Evolutionary conservation across 1,140 invertebrate genomes (phyloP), one percentile per base, ranked within the genome.

Genomic region (Cyclargus thomasi): DNA sequence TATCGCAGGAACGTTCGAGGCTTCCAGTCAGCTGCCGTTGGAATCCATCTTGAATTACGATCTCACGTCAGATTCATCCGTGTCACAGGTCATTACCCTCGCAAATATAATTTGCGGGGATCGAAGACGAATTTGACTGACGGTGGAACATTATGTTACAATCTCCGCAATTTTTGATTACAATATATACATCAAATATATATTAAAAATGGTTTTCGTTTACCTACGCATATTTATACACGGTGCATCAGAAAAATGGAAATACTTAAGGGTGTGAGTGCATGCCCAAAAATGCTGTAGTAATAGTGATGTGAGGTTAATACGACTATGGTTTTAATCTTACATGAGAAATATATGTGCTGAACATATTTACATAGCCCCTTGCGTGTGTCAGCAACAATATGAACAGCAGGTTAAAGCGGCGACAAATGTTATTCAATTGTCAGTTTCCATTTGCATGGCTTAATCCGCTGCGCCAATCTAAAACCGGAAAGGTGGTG

Each of bases 1-100:
- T 20, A 21, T 17, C 5, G 4, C 17, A 55, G 55, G 4, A n/a
- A 18, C 55, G 22, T 66, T 65, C 29, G 53, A 55, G 47, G 35
- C 55, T 65, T 65, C 53, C 22, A 65, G 16, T 35, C 29, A 47
- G 53, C 23, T 65, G 53, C 53, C 29, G 64, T 55, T 23, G 53
- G 53, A 55, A 59, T 66, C 65, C 65, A 18, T 57, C 65, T 57
- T 57, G 55, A 66, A 57, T 66, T 66, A 66, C 65, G 55, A 55
- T 57, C 36, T 53, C 17, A 66, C 65, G 65, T 23, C 16, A 59
- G 65, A 36, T 66, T 66, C 29, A 21, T 55, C 57, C 65, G 53
- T 29, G 53, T 66, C 55, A 66, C 55, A 53, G 65, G 53, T 59
- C 65, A 66, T 66, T 66, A 66, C 53, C 23, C 16, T 10, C 53